Base-by-base conservation (phyloP, 2,797 vertebrate species). In the Lutjanus argentimaculatus region DNA sequence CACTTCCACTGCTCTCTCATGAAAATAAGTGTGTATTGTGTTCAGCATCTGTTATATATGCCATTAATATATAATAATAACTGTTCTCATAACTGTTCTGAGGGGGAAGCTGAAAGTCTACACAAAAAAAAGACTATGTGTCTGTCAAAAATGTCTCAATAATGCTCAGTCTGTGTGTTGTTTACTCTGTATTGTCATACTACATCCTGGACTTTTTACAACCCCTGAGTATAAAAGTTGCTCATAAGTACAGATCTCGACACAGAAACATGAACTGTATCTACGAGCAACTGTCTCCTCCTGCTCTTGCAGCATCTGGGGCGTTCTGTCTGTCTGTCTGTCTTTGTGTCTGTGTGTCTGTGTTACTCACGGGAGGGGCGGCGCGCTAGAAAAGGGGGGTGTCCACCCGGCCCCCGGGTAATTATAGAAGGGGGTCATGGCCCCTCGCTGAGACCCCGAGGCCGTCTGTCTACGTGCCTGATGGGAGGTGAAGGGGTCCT, bases 401-500 rank as follows among this genome's bases (percentile, higher is more conserved):
- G 95, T 96, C 96, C 96, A 96, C 89, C 95, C 94, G 83, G 95
- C 94, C 94, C 95, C 96, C 83, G 95, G 95, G 95, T 96, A 97
- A 96, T 95, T 96, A 96, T 96, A 96, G 96, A 97, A 97, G 95
- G 95, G 95, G 93, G 96, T 88, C 93, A 95, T 93, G 90, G 94
- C 95, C 95, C 95, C 95, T 91, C 94, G 95, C 93, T 96, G 96
- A 91, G 95, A 96, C 93, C 96, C 96, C 94, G 91, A 91, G 94
- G 96, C 85, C 94, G 94, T 94, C 95, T 92, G 96, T 96, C 95
- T 96, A 96, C 96, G 95, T 96, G 96, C 96, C 96, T 96, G 96
- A 95, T 96, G 96, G 87, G 96, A 96, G 87, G 96, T 96, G 95
- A 96, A 96, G 94, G 96, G 96, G 93, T 96, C 96, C 95, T 96